Base-by-base conservation (phyloP, 2,113 vertebrate genomes). In the Elephas maximus region DNA sequence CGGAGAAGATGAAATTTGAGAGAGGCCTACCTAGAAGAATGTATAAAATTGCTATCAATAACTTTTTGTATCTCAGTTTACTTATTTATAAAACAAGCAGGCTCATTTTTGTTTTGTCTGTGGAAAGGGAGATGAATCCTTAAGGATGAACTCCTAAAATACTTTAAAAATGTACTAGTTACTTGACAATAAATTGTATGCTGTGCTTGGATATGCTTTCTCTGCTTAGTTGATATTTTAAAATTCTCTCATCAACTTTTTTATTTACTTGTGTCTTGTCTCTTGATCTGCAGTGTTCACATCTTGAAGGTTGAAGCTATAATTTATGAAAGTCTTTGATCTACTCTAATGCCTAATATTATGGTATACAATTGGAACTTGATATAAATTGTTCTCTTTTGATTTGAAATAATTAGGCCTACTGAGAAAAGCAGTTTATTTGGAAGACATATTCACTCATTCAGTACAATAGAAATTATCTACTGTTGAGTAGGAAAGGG, bases 1-100 rank as follows among this genome's bases (percentile, higher is more conserved):
- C 33, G 30, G 28, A 92, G 15, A 14, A 45, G 60, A 33, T 51
- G 28, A 82, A 93, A 79, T 65, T 26, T 30, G 53, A 71, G 44
- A 62, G 48, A 65, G 2, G 77, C 12, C 20, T 65, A 41, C 12
- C 15, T 48, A 48, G 26, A 88, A 88, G 5, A 74, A 76, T 62
- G 71, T 24, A 17, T 8, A 94, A 33, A 30, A 65, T 69, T 48
- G 5, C 4, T 63, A 2, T 67, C 77, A 37, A 3, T 82, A 37
- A 44, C 8, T 26, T 88, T 83, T 76, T 83, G 3, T 12, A 73
- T 60, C 21, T 69, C 18, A 44, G 4, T 79, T 91, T 93, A 12
- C 18, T 97, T 90, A 33, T 80, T 71, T 88, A 77, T 84, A 44
- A 93, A 91, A 37, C 28, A 51, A 89, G n/a, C 6, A 87, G 41